phyloP scores from a whole-genome alignment of 2,797 vertebrate species.

The Muscicapa striata region DNA sequence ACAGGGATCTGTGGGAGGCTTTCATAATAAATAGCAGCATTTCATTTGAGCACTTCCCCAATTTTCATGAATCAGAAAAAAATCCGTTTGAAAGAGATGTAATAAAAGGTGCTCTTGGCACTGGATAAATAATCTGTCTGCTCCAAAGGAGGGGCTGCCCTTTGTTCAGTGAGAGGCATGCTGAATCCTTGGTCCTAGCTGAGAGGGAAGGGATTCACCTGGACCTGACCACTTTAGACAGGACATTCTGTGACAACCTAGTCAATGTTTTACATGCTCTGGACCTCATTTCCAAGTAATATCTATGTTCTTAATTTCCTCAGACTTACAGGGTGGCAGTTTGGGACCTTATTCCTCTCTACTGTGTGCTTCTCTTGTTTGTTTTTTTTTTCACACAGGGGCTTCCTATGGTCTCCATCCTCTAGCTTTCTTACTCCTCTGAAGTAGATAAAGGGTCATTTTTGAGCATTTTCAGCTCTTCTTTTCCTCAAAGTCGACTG shows the following conservation, averaged over 20 bases:
- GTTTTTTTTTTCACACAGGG: background rate
- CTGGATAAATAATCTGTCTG: background rate
- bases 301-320: background rate
- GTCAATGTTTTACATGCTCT: background rate
- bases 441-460: background rate
- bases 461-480: background rate
- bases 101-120: background rate
- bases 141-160: background rate
- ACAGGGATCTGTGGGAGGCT: background rate
- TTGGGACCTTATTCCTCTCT: background rate
- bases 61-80: constrained; percentile 26
- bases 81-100: background rate
- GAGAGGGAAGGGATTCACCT: background rate
- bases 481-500: background rate
- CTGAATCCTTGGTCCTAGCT: background rate
- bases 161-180: background rate
- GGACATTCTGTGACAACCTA: background rate
- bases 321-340: fast-evolving
- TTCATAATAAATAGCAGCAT: background rate
- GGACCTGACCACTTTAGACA: background rate
- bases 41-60: background rate
- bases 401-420: background rate
- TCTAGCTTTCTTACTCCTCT: background rate
- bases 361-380: background rate
- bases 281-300: background rate